phyloP scores from a whole-genome alignment of 2,113 vertebrate species.

The Sebastes fasciatus region DNA sequence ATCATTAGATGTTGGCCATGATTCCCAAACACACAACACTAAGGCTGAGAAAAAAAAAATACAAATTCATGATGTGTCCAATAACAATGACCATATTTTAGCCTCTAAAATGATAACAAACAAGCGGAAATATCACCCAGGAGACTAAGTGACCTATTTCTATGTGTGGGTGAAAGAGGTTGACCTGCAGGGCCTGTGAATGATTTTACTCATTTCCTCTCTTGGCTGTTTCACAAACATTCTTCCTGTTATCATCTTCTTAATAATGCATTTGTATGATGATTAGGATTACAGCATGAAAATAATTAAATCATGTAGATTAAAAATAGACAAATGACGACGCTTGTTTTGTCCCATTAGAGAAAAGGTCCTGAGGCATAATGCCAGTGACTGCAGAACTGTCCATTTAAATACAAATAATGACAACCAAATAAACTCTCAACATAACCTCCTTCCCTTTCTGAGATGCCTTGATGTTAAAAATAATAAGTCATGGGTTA shows the following conservation, averaged over 20 bases:
- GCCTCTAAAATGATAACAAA: constrained; percentile 43
- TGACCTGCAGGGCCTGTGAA: constrained; percentile 58
- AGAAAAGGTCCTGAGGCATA: neutral
- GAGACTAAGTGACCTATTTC: constrained; percentile 64
- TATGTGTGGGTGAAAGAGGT: constrained; percentile 45
- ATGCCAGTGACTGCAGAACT: neutral
- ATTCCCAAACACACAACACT: neutral
- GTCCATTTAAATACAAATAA: constrained; percentile 2
- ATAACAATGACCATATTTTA: neutral
- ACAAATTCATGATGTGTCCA: neutral
- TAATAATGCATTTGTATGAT: neutral
- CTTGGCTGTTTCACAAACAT: constrained; percentile 36
- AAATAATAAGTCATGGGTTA: neutral
- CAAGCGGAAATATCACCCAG: constrained; percentile 27
- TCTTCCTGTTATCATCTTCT: constrained; percentile 36
- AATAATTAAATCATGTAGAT: neutral
- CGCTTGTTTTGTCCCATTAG: neutral
- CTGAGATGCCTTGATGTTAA: neutral
- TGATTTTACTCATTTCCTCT: constrained; percentile 60
- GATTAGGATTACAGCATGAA: neutral
- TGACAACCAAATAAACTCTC: neutral
- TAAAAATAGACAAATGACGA: neutral
- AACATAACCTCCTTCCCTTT: neutral
- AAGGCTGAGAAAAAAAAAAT: neutral
- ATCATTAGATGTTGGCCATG: neutral